A percentile compares a stretch with the other conserved stretches of the same genome.
Conservation (phyloP, 2,888 invertebrate species). For the Cyclophora albipunctata region DNA sequence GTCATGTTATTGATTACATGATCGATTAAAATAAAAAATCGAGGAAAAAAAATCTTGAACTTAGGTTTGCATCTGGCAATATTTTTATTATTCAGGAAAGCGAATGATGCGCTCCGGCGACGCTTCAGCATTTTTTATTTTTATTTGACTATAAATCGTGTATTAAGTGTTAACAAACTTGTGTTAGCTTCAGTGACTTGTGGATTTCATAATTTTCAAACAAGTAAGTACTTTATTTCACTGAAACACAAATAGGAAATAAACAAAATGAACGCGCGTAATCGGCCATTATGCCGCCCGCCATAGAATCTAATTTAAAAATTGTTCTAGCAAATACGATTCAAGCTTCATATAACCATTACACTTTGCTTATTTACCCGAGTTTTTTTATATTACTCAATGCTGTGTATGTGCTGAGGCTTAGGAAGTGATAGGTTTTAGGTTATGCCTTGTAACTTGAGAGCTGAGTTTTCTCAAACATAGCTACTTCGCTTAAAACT, state of each 20-base stretch:
- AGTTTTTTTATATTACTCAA: no score
- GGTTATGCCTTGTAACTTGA: no score
- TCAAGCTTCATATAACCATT: neutral
- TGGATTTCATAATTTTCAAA: conserved; percentile 10
- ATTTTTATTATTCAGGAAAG: neutral
- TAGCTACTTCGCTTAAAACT: no score
- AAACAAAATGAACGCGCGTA: conserved; percentile 24
- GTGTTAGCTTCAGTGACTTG: conserved; percentile 31
- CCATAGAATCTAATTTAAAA: conserved; percentile 43
- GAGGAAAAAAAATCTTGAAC: no score
- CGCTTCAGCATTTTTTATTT: conserved; percentile 42
- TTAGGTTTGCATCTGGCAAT: no score
- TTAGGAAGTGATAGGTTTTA: no score
- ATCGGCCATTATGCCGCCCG: conserved; percentile 57
- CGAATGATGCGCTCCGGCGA: conserved; percentile 31
- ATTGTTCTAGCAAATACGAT: conserved; percentile 28
- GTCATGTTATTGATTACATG: no score
- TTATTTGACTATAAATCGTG: conserved; percentile 30
- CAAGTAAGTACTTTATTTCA: neutral
- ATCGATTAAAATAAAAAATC: no score
- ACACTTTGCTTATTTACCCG: no score
- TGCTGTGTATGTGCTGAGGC: no score
- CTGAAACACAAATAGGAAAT: neutral
- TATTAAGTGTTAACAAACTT: conserved; percentile 28
- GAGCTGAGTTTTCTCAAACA: no score